phyloP scores from a whole-genome alignment of 2,888 invertebrate genomes.

The Lamellibrachia columna region DNA sequence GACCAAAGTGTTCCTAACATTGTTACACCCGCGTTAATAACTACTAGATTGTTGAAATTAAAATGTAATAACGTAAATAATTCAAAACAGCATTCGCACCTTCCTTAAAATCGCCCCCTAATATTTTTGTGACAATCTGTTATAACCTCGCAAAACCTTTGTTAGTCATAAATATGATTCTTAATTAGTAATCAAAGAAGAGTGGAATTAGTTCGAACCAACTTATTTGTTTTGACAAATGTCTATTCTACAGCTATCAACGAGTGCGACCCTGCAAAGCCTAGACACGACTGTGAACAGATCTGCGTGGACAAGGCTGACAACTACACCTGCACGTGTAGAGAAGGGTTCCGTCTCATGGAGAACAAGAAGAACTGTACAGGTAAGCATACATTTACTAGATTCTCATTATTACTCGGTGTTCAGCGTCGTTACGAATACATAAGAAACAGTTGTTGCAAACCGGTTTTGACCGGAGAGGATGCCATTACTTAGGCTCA shows the following conservation, averaged over 20 bases:
- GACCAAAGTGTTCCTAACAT: too few species aligned
- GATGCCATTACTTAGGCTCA: background rate
- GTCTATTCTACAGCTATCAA: background rate
- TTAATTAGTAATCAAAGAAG: too few species aligned
- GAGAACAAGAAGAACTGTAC: background rate
- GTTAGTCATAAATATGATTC: too few species aligned
- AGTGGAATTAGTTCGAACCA: too few species aligned
- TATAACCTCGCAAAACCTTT: too few species aligned
- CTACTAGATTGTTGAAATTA: too few species aligned
- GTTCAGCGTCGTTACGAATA: background rate
- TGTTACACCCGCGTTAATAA: too few species aligned
- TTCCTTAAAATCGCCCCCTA: too few species aligned
- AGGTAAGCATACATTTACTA: background rate
- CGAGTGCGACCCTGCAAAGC: background rate
- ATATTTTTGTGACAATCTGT: too few species aligned
- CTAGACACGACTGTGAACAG: background rate
- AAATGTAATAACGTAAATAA: too few species aligned
- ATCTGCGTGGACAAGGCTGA: background rate
- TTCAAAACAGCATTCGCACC: too few species aligned
- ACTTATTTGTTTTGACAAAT: background rate
- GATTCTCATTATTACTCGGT: background rate
- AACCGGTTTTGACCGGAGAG: background rate
- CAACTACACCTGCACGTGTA: background rate
- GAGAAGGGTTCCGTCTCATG: background rate
- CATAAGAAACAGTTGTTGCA: background rate